Evolutionary conservation across 1,140 invertebrate genomes (phyloP), one percentile per base, ranked within the genome.

Genomic region (Lethrus apterus): DNA sequence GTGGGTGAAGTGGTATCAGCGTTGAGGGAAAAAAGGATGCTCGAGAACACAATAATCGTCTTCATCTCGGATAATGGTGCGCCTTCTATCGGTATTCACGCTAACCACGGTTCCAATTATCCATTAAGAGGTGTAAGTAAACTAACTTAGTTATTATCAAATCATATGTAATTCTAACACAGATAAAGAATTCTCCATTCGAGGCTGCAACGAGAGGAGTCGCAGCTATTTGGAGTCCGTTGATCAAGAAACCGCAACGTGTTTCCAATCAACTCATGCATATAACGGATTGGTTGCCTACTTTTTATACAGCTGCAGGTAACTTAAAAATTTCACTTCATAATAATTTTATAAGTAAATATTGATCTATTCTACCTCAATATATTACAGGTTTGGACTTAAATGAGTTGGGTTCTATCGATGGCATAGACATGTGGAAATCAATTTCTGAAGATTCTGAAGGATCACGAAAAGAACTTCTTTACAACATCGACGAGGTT

Each of bases 251-350:
- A 29, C 65, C 70, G 7, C 72, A 74, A 53, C 64, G 79, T 55
- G 73, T 87, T 0, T 83, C 79, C 26, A 77, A 81, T 48, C 76
- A 87, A 29, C 71, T 92, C 45, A 82, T 93, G 59, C 86, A 91
- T 55, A 78, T 93, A 3, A 72, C 74, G 9, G 92, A 95, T 65
- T 93, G 90, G 87, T 60, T 94, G 21, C 91, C 91, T 0, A 93
- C 91, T 0, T 67, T 96, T 1, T 77, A 71, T 20, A 68, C 71
- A 42, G 80, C 78, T 10, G 76, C 76, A 26, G 78, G 79, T 72
- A 67, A 65, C 41, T 50, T n/a, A n/a, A n/a, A n/a, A n/a, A 11
- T 23, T 40, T 33, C 18, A 11, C 11, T 13, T 33, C 11, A 4
- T 2, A 33, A 33, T 3, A n/a, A 33, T 17, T 34, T 17, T 13